Evolutionary conservation across 2,888 invertebrate genomes (phyloP).

Genomic region (Lasius fuliginosus): DNA sequence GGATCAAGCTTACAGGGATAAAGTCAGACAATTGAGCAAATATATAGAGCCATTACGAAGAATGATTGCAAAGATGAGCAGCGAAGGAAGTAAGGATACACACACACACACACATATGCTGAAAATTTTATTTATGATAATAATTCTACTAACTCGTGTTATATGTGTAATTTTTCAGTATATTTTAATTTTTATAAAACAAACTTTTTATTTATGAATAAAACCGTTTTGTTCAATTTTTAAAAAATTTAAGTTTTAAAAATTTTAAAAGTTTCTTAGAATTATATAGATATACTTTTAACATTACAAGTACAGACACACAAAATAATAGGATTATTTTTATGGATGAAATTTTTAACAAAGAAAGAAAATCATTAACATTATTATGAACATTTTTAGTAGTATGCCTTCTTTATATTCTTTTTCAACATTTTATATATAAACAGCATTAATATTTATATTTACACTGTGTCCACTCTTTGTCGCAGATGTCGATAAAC

Average conservation of each 20-base stretch:
- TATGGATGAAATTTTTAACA: not conserved
- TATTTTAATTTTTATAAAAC: not conserved
- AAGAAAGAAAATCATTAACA: not conserved
- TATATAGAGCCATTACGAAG: conserved; percentile 97
- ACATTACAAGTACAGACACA: not conserved
- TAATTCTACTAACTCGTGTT: not conserved
- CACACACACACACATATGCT: not conserved
- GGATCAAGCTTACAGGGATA: conserved; percentile 97
- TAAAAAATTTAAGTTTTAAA: not conserved
- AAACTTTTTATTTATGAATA: not conserved
- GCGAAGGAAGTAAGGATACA: conserved; percentile 89
- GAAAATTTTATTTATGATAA: not conserved
- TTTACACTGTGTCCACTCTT: not conserved
- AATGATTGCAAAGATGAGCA: conserved; percentile 96
- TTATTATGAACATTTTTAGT: not conserved
- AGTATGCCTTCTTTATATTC: not conserved
- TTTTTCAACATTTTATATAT: not conserved
- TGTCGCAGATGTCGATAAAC: conserved; percentile 93
- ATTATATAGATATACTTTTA: not conserved
- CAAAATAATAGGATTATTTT: not conserved
- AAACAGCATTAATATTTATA: conserved; percentile 13
- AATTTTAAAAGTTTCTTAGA: not conserved
- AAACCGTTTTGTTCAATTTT: not conserved
- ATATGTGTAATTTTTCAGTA: not conserved
- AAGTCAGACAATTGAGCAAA: conserved; percentile 96